Base-by-base conservation (phyloP, 2,888 invertebrate genomes). In the Luperina testacea region DNA sequence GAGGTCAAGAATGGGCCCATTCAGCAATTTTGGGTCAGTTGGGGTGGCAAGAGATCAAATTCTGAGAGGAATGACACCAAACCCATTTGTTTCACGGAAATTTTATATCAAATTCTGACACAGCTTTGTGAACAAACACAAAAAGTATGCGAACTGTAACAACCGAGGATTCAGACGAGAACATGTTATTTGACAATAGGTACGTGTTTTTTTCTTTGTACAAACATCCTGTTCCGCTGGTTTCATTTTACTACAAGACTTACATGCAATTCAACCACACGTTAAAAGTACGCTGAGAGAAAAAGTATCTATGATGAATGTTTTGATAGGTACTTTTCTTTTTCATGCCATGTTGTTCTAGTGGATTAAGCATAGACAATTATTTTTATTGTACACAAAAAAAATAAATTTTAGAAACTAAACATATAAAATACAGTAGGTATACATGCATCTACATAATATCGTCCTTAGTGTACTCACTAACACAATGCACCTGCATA, bases 111-210 rank as follows among this genome's bases (percentile, higher is more conserved):
- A 84, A 80, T 75, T 75, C n/a, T 27, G 67, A 48, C 61, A 82
- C 85, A 84, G 75, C 45, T 71, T 81, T 57, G 48, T 75, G 75
- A 68, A 85, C 81, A 82, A 80, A 75, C 11, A 84, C 67, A 80
- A 84, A 73, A 84, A 51, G 9, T 24, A 24, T 24, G 48, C 45
- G 70, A 70, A 84, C 42, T 53, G 2, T 48, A 64, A 78, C 72
- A 61, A 61, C 32, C 15, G 7, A 27, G 20, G 17, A 42, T 71
- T 51, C 57, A 59, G 51, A 32, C 32, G n/a, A 42, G 48, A 63
- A 71, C 38, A 74, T 24, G 9, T 61, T 20, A 15, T 61, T 57
- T 38, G n/a, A 74, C 57, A 65, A 57, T 63, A 32, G 32, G 32
- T 32, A n/a, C 2, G 7, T 59, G n/a, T 67, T 38, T n/a, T 69